Evolutionary conservation across 2,888 invertebrate species (phyloP), one percentile per base, ranked within the genome.

Genomic region (Eurytoma californica): DNA sequence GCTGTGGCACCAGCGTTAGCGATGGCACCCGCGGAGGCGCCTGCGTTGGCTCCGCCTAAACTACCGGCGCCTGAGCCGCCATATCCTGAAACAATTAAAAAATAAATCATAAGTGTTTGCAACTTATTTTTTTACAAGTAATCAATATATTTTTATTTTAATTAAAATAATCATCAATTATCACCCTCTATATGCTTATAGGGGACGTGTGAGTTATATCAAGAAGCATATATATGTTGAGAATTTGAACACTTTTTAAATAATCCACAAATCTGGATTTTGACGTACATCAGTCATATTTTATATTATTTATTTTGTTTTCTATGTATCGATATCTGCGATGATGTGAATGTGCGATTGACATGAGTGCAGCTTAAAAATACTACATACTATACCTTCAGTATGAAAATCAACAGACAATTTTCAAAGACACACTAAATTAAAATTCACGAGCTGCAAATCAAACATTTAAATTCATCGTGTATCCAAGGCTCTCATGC

Each of bases 51-150:
- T 20, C 53, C 24, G 39, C 20, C 24, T 3, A 65, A 66, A 60
- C 57, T 69, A 4, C 67, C 72, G 24, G 30, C 67, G n/a, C 78
- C 69, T 47, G 14, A 47, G 28, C 81, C 81, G 0, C 78, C 72
- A 18, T 20, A 9, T 39, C 61, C 78, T 51, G 20, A 5, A 60
- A 53, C 20, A 49, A 0, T 7, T 3, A 0, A 39, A 7, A 3
- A 47, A 60, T 24, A 16, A 3, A n/a, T 58, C 57, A 39, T 39
- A 24, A 60, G 57, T 24, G 3, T 28, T 60, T 28, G 24, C 3
- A 20, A 13, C 13, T 3, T 14, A 24, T 28, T n/a, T n/a, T n/a
- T n/a, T n/a, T 60, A 3, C 4, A 14, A 1, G 28, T 60, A 12
- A 0, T 3, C 4, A 28, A 14, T 53, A 53, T 53, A 49, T 49